Conservation (phyloP, 2,113 vertebrate genomes). For the Nycticorax nycticorax region DNA sequence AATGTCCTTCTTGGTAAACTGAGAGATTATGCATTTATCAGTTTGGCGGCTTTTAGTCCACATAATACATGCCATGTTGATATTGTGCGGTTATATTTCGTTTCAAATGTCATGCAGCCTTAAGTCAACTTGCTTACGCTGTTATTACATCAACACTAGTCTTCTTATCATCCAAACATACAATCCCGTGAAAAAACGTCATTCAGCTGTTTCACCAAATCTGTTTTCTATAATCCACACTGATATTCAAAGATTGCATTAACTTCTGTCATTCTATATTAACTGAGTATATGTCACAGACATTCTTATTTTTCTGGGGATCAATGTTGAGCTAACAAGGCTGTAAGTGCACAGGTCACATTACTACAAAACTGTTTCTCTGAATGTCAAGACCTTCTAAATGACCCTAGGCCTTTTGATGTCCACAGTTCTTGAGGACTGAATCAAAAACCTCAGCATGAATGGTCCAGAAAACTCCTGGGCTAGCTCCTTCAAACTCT, state of each 20-base stretch:
- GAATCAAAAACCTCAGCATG: background rate
- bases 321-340: background rate
- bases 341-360: background rate
- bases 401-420: background rate
- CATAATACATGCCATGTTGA: background rate
- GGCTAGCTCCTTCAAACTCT: background rate
- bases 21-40: background rate
- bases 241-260: background rate
- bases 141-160: background rate
- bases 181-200: background rate
- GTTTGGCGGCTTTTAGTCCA: background rate
- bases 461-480: background rate
- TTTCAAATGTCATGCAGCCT: constrained; percentile 2
- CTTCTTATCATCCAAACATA: background rate
- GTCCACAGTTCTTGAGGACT: background rate
- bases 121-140: background rate
- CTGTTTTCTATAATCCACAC: background rate
- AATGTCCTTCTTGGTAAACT: background rate
- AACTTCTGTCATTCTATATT: background rate
- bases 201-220: background rate
- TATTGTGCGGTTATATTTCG: background rate
- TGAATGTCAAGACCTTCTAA: background rate
- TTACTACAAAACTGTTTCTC: background rate
- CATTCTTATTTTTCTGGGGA: background rate
- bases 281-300: background rate